phyloP scores from a whole-genome alignment of 1,140 invertebrate species.

The Drosophila suzukii region DNA sequence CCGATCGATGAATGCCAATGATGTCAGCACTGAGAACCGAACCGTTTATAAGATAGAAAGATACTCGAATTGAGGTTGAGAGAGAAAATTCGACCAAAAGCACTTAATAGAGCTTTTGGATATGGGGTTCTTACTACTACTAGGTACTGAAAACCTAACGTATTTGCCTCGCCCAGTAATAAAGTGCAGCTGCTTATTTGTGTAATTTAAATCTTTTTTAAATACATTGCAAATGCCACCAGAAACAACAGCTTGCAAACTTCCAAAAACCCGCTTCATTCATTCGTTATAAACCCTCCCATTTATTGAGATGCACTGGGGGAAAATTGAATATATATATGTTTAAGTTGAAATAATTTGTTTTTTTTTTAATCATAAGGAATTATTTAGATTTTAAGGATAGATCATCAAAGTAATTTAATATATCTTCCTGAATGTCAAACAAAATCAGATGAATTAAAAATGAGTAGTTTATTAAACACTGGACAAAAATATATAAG shows the following conservation, averaged over 20 bases:
- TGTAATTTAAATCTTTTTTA: slow-evolving; percentile 11
- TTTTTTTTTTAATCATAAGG: no score
- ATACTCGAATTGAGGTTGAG: slow-evolving; percentile 10
- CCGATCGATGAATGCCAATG: slow-evolving; percentile 50
- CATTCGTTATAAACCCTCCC: slow-evolving; percentile 19
- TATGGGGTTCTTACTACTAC: neutral
- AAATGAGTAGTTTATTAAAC: no score
- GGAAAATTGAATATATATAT: neutral
- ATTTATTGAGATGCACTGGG: slow-evolving; percentile 3
- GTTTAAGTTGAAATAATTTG: no score
- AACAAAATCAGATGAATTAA: neutral
- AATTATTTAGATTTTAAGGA: no score
- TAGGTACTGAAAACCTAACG: neutral
- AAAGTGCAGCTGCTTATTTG: neutral
- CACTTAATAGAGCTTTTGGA: slow-evolving; percentile 1
- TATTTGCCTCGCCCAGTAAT: neutral
- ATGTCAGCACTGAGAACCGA: slow-evolving; percentile 54
- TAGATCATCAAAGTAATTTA: no score
- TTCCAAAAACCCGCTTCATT: slow-evolving; percentile 32
- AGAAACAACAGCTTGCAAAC: slow-evolving; percentile 9
- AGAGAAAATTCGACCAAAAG: neutral
- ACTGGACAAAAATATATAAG: no score
- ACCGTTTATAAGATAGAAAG: neutral
- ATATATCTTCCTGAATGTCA: neutral
- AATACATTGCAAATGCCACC: slow-evolving; percentile 26